Evolutionary conservation across 2,888 invertebrate species (phyloP).

Genomic region (Tipula unca): DNA sequence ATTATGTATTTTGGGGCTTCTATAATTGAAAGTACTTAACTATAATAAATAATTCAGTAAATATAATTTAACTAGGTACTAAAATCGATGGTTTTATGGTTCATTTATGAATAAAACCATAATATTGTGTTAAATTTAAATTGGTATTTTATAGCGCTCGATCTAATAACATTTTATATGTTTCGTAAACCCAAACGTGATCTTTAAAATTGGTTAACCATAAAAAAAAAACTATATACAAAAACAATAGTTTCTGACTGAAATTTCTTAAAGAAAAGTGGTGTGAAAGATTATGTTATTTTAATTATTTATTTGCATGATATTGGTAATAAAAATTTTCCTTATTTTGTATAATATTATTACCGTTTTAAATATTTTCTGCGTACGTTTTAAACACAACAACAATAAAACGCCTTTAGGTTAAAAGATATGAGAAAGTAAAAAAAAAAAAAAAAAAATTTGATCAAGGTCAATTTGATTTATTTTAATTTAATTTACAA

Average conservation of each 20-base stretch:
- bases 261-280: background rate
- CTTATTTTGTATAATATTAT: background rate
- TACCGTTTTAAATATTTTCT: background rate
- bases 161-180: background rate
- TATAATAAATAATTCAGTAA: background rate
- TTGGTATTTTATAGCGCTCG: background rate
- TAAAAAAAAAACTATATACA: background rate
- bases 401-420: background rate
- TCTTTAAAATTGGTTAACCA: background rate
- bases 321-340: background rate
- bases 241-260: background rate
- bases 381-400: background rate
- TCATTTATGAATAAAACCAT: background rate
- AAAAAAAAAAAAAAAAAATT: background rate
- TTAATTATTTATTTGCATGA: background rate
- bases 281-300: background rate
- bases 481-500: conserved; percentile 8
- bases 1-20: too few relatives aligned
- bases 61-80: background rate
- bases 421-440: background rate
- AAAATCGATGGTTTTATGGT: background rate
- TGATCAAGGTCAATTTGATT: conserved; percentile 14
- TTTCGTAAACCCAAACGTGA: background rate
- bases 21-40: too few relatives aligned
- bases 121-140: background rate